phyloP scores from a whole-genome alignment of 2,888 invertebrate genomes.

The Xylota segnis region DNA sequence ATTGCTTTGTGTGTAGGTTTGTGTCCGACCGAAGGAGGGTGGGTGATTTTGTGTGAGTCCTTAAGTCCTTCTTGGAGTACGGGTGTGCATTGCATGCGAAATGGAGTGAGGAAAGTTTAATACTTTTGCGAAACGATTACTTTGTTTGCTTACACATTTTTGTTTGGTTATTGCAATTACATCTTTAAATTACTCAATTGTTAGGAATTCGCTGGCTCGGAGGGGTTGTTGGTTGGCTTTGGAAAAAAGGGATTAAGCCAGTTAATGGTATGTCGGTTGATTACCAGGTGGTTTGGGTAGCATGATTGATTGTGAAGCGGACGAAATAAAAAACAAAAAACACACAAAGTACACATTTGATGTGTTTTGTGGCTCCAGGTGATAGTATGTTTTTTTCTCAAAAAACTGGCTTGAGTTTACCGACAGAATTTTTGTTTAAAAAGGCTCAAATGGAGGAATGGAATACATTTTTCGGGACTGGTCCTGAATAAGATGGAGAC shows the following conservation, averaged over 20 bases:
- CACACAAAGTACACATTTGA: too few relatives aligned
- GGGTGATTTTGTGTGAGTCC: slow-evolving; percentile 15
- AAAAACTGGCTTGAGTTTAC: too few relatives aligned
- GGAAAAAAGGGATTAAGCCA: slow-evolving; percentile 4
- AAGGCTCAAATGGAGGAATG: too few relatives aligned
- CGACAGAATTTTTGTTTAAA: too few relatives aligned
- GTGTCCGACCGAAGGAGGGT: not conserved
- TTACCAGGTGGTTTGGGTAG: not conserved
- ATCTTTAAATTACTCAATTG: slow-evolving; percentile 66
- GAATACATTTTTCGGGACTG: too few relatives aligned
- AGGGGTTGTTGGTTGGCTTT: slow-evolving; percentile 10
- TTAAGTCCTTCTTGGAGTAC: slow-evolving; percentile 44
- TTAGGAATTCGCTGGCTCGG: slow-evolving; percentile 7
- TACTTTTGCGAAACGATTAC: slow-evolving; percentile 62
- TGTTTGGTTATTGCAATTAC: slow-evolving; percentile 55
- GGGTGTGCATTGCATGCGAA: slow-evolving; percentile 37
- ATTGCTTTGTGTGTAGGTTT: not conserved
- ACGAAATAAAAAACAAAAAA: too few relatives aligned
- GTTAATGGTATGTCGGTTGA: not conserved
- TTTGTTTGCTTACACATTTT: slow-evolving; percentile 58
- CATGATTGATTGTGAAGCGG: not conserved
- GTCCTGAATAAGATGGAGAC: too few relatives aligned
- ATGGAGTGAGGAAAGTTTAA: slow-evolving; percentile 45
- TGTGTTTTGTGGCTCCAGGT: not conserved
- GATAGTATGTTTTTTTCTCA: too few relatives aligned